A percentile compares a stretch with the other conserved stretches of the same genome.
These are phyloP conservation scores for Sceloporus tristichus DNA, from an alignment of 2,113 vertebrate genomes.

Conservation along the genomic window DNA sequence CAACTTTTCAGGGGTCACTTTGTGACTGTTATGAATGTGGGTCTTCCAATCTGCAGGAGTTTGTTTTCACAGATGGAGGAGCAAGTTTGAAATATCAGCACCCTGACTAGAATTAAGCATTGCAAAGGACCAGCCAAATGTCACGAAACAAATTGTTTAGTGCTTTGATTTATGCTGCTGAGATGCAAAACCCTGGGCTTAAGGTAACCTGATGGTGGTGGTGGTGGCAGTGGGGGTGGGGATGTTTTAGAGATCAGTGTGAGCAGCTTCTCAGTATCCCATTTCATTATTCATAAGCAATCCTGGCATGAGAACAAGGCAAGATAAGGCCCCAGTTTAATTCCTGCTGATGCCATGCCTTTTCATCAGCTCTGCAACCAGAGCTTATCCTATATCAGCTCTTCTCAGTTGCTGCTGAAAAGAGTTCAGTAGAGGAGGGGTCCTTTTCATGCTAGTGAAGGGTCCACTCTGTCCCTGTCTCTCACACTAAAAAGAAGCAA, in stretches of 20 bases:
- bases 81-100: background rate
- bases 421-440: background rate
- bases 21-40: background rate
- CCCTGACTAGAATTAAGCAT: slow-evolving; percentile 28
- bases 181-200: slow-evolving; percentile 52
- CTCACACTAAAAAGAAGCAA: background rate
- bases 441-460: background rate
- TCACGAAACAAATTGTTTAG: slow-evolving; percentile 53
- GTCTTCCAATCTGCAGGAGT: slow-evolving; percentile 17
- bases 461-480: background rate
- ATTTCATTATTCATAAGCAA: slow-evolving; percentile 62
- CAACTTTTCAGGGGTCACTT: too few relatives aligned
- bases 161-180: slow-evolving; percentile 49
- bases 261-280: slow-evolving; percentile 49
- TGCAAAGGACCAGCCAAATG: slow-evolving; percentile 45
- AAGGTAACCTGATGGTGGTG: slow-evolving; percentile 41
- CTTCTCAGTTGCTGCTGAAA: background rate
- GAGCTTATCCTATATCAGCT: slow-evolving; percentile 37
- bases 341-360: slow-evolving; percentile 31
- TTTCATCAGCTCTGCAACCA: slow-evolving; percentile 43
- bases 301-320: slow-evolving; percentile 54
- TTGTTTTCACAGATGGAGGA: background rate
- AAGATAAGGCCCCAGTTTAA: slow-evolving; percentile 62
- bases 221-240: slow-evolving; percentile 14
- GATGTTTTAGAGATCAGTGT: slow-evolving; percentile 56